Conservation (phyloP, 2,797 vertebrate species). For the Hozukius guyotensis region DNA sequence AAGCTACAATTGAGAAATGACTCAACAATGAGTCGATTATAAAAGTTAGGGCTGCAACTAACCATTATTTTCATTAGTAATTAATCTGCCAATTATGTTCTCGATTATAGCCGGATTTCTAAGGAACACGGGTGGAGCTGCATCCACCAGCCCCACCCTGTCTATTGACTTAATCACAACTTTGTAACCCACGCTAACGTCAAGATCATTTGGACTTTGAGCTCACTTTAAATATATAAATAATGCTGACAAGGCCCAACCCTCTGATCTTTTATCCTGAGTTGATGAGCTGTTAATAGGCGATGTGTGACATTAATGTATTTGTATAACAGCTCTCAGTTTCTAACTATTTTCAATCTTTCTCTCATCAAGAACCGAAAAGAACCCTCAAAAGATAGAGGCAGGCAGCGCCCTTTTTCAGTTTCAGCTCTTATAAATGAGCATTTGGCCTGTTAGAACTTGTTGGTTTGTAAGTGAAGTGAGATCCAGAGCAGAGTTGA, state of each 20-base stretch:
- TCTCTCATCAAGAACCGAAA: neutral
- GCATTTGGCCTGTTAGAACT: neutral
- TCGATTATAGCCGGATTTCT: neutral
- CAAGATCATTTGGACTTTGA: neutral
- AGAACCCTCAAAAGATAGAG: no score
- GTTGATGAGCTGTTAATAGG: neutral
- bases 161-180: neutral
- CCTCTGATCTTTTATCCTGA: neutral
- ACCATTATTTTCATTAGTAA: no score
- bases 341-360: neutral
- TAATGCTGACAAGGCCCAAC: no score
- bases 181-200: neutral
- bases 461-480: neutral
- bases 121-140: neutral
- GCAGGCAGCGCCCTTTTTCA: neutral
- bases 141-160: neutral
- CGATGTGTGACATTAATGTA: neutral
- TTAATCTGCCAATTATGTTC: no score
- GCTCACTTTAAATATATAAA: neutral
- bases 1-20: no score
- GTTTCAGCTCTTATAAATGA: neutral
- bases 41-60: neutral
- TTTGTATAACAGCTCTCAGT: neutral
- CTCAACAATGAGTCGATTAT: neutral
- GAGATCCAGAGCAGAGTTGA: neutral